phyloP scores from a whole-genome alignment of 2,797 vertebrate species.

The Pseudocheirus occidentalis region DNA sequence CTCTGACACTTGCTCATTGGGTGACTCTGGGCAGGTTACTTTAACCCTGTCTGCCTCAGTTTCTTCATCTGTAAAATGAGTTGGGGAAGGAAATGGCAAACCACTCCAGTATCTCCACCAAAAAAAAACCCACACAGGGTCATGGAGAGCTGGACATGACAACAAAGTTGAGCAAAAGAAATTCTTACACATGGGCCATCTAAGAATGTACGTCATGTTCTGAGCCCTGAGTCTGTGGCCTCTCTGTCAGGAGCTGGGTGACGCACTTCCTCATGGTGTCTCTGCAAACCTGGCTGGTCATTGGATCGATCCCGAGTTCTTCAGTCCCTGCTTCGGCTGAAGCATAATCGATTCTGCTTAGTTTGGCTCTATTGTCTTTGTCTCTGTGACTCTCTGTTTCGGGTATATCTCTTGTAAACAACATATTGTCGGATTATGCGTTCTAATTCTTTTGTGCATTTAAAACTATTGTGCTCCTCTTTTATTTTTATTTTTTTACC shows the following conservation, averaged over 20 bases:
- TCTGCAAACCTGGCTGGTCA: neutral
- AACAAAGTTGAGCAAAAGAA: neutral
- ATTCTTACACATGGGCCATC: neutral
- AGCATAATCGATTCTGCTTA: neutral
- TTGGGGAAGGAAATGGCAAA: neutral
- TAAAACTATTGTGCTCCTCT: neutral
- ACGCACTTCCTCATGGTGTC: neutral
- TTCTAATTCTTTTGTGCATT: neutral
- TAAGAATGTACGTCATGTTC: no score
- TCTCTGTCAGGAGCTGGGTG: no score
- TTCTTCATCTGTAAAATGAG: neutral
- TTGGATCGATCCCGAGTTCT: neutral
- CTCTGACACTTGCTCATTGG: neutral
- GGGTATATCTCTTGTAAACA: neutral
- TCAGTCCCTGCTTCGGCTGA: neutral
- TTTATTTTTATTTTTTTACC: neutral
- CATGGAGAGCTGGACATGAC: no score
- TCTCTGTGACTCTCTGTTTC: neutral
- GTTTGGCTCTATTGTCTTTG: neutral
- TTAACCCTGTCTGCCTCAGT: neutral
- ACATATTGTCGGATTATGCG: neutral
- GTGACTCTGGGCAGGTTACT: neutral
- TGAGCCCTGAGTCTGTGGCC: no score
- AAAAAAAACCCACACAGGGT: neutral
- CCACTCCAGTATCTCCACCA: neutral